Evolutionary conservation across 53 echinoderm and acorn worm genomes (phyloP).

Genomic region (Mesocentrotus franciscanus): DNA sequence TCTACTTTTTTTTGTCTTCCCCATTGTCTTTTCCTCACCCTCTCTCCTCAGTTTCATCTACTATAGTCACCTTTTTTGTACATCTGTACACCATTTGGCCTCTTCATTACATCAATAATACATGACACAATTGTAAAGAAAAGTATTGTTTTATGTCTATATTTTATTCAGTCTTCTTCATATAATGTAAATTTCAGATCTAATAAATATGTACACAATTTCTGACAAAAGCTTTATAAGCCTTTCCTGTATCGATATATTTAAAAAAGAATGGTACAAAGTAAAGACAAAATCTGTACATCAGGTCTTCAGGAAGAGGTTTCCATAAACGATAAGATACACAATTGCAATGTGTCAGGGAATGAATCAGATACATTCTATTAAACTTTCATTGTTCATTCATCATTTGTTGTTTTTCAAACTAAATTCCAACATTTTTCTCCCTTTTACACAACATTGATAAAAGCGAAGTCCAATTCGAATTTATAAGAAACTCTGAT

Average conservation of each 20-base stretch:
- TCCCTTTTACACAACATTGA: background rate
- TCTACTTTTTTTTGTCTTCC: background rate
- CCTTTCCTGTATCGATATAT: background rate
- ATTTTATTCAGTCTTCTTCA: background rate
- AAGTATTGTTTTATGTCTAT: background rate
- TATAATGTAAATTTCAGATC: background rate
- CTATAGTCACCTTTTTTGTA: background rate
- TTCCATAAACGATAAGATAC: background rate
- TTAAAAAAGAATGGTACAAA: no score
- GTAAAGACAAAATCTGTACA: background rate
- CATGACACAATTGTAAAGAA: background rate
- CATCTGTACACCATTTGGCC: background rate
- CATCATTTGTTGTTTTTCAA: background rate
- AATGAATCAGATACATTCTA: background rate
- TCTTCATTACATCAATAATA: background rate
- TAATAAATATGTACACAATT: slow-evolving; percentile 17
- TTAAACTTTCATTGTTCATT: background rate
- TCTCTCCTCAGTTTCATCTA: background rate
- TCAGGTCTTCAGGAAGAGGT: background rate
- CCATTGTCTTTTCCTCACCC: background rate
- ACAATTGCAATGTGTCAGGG: background rate
- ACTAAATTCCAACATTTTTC: background rate
- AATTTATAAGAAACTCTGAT: background rate
- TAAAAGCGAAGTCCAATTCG: background rate
- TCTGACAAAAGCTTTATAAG: background rate